Evolutionary conservation across 2,888 invertebrate species (phyloP), one percentile per base, ranked within the genome.

Genomic region (Drosophila demipolita): DNA sequence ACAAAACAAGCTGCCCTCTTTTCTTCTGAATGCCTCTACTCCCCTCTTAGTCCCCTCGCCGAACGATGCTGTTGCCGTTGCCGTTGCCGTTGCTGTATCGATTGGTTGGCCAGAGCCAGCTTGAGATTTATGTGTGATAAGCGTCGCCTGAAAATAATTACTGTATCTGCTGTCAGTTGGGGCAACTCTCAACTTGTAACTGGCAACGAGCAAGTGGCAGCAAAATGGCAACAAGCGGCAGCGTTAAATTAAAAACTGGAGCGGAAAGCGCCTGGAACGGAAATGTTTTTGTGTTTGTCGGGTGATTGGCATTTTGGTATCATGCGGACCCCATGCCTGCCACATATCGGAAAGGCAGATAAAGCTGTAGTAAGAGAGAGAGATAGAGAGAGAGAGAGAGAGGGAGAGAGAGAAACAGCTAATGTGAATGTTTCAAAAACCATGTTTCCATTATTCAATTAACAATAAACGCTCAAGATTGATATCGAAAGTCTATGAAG

Each of bases 131-230:
- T 88, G 90, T 90, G 86, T 90, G 90, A 86, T 90, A 86, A 86
- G 90, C 86, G 86, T 88, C 89, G 89, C 83, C 87, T 88, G 89
- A 83, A 88, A 88, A 88, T 90, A 86, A 88, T 86, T 86, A 90
- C 89, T 90, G 89, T 83, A 86, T 80, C 88, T 89, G 79, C 81
- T 57, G 80, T 73, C 65, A 73, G 79, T 70, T 81, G 78, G 73
- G 74, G 78, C 69, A 64, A 60, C 73, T 50, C n/a, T 40, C 53
- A 53, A 50, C 80, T 65, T 42, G 75, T 75, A 75, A 40, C 64
- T 15, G 57, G 54, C 61, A 42, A 11, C 58, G 6, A 35, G 49
- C 66, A 71, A 61, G 38, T n/a, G 17, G 40, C 69, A 63, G 38
- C 64, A 45, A 45, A 45, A 12, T 29, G 33, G 49, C 63, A 63